phyloP scores from a whole-genome alignment of 2,888 invertebrate genomes.

The Acrobasis suavella region DNA sequence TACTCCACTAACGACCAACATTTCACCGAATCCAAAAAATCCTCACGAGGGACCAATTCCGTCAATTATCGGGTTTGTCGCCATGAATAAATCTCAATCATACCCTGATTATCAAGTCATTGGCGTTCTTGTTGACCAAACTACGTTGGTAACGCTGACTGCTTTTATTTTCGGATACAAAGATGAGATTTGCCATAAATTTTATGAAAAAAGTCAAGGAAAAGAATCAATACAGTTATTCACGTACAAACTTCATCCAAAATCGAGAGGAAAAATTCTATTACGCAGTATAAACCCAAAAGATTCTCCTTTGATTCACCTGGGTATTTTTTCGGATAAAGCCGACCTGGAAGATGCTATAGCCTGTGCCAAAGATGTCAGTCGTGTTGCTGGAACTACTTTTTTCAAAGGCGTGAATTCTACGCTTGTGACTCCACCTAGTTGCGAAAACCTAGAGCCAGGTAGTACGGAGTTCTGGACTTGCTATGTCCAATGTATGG shows the following conservation, averaged over 20 bases:
- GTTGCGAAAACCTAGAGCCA: constrained; percentile 41
- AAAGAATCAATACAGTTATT: constrained; percentile 34
- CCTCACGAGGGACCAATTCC: constrained; percentile 43
- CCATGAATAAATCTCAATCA: constrained; percentile 28
- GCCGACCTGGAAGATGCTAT: constrained; percentile 46
- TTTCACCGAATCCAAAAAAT: constrained; percentile 34
- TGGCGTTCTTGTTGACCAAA: constrained; percentile 37
- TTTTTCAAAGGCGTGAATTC: constrained; percentile 42
- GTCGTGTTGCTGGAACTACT: constrained; percentile 43
- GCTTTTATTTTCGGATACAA: constrained; percentile 37
- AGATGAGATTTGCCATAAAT: constrained; percentile 38
- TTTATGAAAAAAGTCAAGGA: constrained; percentile 33
- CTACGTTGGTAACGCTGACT: constrained; percentile 35
- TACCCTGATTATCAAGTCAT: constrained; percentile 51
- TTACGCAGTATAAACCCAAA: constrained; percentile 45
- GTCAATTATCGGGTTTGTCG: constrained; percentile 43
- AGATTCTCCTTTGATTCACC: constrained; percentile 43
- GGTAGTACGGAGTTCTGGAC: constrained; percentile 48
- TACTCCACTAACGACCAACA: constrained; percentile 33
- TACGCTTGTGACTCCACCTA: constrained; percentile 35
- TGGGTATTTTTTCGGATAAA: constrained; percentile 40
- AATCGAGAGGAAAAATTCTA: constrained; percentile 50
- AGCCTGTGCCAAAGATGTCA: constrained; percentile 42
- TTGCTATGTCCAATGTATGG: constrained; percentile 54
- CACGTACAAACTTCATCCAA: constrained; percentile 42